Base-by-base conservation (phyloP, 2,888 invertebrate species). In the Agrotis ipsilon region DNA sequence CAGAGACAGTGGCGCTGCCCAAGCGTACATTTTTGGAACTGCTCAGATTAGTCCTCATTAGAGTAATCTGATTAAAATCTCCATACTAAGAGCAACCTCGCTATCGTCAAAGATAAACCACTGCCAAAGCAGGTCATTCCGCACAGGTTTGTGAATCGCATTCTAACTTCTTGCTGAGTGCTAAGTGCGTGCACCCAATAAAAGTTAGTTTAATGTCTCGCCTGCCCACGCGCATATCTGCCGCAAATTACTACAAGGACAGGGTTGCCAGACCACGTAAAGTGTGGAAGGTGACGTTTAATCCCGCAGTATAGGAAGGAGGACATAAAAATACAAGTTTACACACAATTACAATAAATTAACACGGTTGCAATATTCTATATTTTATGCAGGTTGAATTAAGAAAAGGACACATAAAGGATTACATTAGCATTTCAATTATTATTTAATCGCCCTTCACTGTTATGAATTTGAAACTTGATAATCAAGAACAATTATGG, bases 101-200 rank as follows among this genome's bases (percentile, higher is more conserved):
- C 13, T 55, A 24, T 46, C 18, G 2, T 13, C n/a, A 24, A 65
- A 75, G 45, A 61, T 73, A 73, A 76, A 46, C 24, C 39, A 13
- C n/a, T 19, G 1, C 27, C 11, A 1, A 51, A 67, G 59, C 76
- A 73, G 59, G 62, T 60, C 67, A 62, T 13, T 27, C 43, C 18
- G 11, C 6, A 39, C 32, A 14, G 21, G 24, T 24, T 14, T n/a
- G 19, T n/a, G 13, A n/a, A 45, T 46, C 69, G 46, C 57, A 60
- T 7, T 46, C 51, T 43, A 43, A 67, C 1, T 55, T n/a, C 32
- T n/a, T n/a, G 32, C n/a, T 55, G 14, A 55, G 6, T n/a, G 62
- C 59, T 55, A 55, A 32, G 27, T 62, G 24, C 55, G 51, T 73
- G 48, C 74, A 74, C 55, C 46, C 62, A 67, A 63, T 79, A 79